Evolutionary conservation across 2,797 vertebrate species (phyloP), one percentile per base, ranked within the genome.

Genomic region (Acrossocheilus fasciatus): DNA sequence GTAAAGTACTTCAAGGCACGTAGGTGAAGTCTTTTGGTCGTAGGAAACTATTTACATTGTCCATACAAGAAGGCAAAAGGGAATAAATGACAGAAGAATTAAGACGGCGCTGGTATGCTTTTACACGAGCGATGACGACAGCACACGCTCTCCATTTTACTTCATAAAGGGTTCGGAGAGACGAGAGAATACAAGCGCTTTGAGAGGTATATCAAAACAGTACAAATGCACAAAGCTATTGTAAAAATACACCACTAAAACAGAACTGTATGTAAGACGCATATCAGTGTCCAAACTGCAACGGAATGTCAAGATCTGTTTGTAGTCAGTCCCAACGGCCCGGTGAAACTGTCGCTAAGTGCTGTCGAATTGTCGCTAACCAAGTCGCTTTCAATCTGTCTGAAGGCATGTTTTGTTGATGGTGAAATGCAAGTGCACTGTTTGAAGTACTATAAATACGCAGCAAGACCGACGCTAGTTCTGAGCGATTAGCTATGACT

Each of bases 21-120:
- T 47, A 52, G 87, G 79, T 89, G 81, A 86, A 52, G 73, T 89
- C 41, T 89, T 91, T 92, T 92, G 91, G 90, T 92, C 89, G 50
- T 87, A 70, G 62, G n/a, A 52, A 84, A 84, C 84, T 92, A 92
- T 91, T 91, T 92, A 91, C 89, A 92, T 75, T 81, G 57, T 64
- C 83, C 50, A 45, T 64, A 77, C 52, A 81, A 78, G 36, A 64
- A 74, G 26, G 52, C 23, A 15, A 85, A 36, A 75, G 66, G 47
- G 30, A 70, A 82, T 77, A 14, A 86, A 83, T 36, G 74, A 30
- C 6, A 72, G n/a, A 30, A 4, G 14, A 64, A 86, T 88, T 82
- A 90, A 88, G 88, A 86, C 74, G 23, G 62, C 36, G 45, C 62
- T 66, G 87, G 72, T 64, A 68, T 41, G 34, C 30, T 54, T 85